A percentile compares a stretch with the other conserved stretches of the same genome.
These are phyloP conservation scores for Muscicapa striata DNA, from an alignment of 2,797 vertebrate genomes.

Conservation along the genomic window DNA sequence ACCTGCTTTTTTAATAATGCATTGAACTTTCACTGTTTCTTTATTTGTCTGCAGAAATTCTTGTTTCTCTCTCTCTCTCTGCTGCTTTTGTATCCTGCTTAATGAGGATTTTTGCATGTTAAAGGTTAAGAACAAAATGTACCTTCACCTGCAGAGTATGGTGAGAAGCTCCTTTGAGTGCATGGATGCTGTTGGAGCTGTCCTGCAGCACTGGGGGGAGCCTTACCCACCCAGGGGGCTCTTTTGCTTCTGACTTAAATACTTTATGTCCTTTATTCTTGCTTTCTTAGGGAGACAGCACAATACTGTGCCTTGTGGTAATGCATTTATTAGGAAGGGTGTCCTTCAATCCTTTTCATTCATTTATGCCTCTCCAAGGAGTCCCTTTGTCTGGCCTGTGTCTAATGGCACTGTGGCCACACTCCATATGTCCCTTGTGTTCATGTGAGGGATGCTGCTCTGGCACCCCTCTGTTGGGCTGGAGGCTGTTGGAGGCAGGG, in stretches of 20 bases:
- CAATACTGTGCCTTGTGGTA: not conserved
- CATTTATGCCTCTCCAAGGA: not conserved
- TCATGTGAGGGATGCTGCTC: not conserved
- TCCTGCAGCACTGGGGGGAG: not conserved
- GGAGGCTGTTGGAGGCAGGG: not conserved
- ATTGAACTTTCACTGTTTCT: not conserved
- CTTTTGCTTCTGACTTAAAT: not conserved
- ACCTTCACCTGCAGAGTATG: not conserved
- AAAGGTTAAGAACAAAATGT: constrained; percentile 13
- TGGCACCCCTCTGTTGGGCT: not conserved
- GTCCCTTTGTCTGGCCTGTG: not conserved
- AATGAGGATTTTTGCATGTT: constrained; percentile 33
- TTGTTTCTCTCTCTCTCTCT: not conserved
- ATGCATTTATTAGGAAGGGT: not conserved
- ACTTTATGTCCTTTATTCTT: not conserved
- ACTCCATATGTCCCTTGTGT: not conserved
- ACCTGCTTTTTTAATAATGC: constrained; percentile 34
- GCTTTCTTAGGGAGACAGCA: not conserved
- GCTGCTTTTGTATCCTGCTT: not conserved
- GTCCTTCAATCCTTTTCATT: not conserved
- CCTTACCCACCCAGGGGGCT: not conserved
- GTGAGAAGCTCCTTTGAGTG: not conserved
- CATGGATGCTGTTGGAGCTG: not conserved
- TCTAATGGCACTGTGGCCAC: not conserved
- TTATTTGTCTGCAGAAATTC: not conserved